Evolutionary conservation across 2,888 invertebrate species (phyloP), one percentile per base, ranked within the genome.

Genomic region (Polyommatus icarus): DNA sequence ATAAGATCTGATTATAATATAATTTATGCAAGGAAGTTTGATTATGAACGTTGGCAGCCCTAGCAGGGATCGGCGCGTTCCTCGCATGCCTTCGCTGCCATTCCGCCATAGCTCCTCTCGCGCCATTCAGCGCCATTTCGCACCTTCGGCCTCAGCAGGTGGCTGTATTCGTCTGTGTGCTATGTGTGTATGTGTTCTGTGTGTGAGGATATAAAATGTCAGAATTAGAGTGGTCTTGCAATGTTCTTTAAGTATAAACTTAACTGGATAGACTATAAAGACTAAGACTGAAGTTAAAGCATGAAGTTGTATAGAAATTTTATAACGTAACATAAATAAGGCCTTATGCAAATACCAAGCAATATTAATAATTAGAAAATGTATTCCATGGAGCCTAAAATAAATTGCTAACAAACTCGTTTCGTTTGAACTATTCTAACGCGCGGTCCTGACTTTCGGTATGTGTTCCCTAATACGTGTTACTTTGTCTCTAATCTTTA

Each of bases 381-480:
- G 29, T 67, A 32, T 67, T 50, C 29, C 29, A 75, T 75, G 18
- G 50, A 50, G 75, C 54, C 75, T 50, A 50, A 75, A 75, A 50
- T 75, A 79, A 79, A 79, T 79, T 78, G 77, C 29, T 79, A 80
- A 78, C 80, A 78, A 80, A 81, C 80, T 71, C 77, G 78, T 79
- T 76, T 79, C 78, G 78, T 77, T 78, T 78, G 61, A 76, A 79
- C 79, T 61, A 76, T 75, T 76, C 78, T 81, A 79, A 86, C 85
- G 83, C 85, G 83, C 83, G 84, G 80, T 84, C 82, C 87, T 87
- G 89, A 91, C 90, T 92, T 90, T 91, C 85, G 90, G 90, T 89
- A 89, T 91, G 90, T 89, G 89, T 91, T 91, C 86, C 86, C 89
- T 91, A 91, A 91, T 91, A 90, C 90, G 87, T 90, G 91, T 90